Evolutionary conservation across 2,888 invertebrate genomes (phyloP).

Genomic region (Trichacis sp.): DNA sequence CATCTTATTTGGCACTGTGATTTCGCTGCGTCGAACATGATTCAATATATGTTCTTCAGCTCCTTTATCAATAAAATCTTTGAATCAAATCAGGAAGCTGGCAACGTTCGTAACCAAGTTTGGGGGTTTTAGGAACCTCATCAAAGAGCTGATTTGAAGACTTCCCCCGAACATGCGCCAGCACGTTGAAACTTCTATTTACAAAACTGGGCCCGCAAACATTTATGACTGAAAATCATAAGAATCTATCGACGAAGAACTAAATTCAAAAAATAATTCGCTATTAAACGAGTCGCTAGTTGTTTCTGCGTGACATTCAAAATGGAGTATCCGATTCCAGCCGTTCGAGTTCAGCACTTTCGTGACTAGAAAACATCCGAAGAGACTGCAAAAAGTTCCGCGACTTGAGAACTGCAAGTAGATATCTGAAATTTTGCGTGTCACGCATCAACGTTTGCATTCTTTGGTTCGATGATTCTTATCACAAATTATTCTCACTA

Average conservation of each 20-base stretch:
- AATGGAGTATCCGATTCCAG: slow-evolving; percentile 8
- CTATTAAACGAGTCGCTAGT: slow-evolving; percentile 18
- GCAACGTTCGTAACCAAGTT: slow-evolving; percentile 26
- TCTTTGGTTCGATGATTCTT: slow-evolving; percentile 60
- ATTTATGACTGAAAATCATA: slow-evolving; percentile 12
- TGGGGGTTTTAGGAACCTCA: slow-evolving; percentile 35
- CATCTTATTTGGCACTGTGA: slow-evolving; percentile 31
- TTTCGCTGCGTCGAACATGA: slow-evolving; percentile 34
- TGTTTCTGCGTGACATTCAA: slow-evolving; percentile 17
- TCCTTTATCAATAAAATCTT: slow-evolving; percentile 62
- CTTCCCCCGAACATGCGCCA: too few relatives aligned
- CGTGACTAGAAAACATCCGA: not conserved
- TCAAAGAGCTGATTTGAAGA: too few relatives aligned
- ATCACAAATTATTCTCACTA: slow-evolving; percentile 61
- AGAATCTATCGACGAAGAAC: slow-evolving; percentile 14
- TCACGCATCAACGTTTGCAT: slow-evolving; percentile 42
- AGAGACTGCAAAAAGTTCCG: not conserved
- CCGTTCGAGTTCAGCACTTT: too few relatives aligned
- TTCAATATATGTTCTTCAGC: too few relatives aligned
- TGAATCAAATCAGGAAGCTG: slow-evolving; percentile 41
- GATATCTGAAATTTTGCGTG: slow-evolving; percentile 40
- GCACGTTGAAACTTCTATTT: too few relatives aligned
- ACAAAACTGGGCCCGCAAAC: too few relatives aligned
- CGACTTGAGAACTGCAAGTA: slow-evolving; percentile 1
- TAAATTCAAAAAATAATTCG: slow-evolving; percentile 12